phyloP scores from a whole-genome alignment of 1,140 invertebrate species.

The Lepidurus apus region DNA sequence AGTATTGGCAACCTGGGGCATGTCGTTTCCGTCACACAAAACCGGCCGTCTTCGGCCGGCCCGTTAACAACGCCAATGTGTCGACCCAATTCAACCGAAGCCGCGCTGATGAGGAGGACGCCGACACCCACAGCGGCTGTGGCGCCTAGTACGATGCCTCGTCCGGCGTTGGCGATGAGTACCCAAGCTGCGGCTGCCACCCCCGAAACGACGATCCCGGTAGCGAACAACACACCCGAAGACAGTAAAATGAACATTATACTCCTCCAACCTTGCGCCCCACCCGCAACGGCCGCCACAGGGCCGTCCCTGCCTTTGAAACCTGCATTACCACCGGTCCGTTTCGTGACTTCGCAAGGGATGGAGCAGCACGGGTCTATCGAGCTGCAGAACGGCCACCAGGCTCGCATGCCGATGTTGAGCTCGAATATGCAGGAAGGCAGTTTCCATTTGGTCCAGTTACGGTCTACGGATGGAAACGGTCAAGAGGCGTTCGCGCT shows the following conservation, averaged over 20 bases:
- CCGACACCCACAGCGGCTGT: neutral
- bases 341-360: conserved; percentile 25
- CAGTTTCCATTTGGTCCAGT: neutral
- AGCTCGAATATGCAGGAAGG: conserved; percentile 18
- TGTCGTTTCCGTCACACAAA: neutral
- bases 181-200: conserved; percentile 3
- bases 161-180: neutral
- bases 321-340: conserved; percentile 20
- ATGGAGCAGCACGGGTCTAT: conserved; percentile 22
- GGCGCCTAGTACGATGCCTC: neutral
- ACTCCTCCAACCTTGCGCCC: neutral
- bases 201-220: neutral
- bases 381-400: conserved; percentile 23
- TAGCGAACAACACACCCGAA: neutral
- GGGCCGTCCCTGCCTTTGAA: neutral
- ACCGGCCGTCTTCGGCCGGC: neutral
- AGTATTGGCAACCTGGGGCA: neutral
- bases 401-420: conserved; percentile 1
- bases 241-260: conserved; percentile 12
- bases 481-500: neutral
- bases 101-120: neutral
- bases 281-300: conserved; percentile 4
- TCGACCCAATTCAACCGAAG: neutral
- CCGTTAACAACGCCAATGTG: neutral
- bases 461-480: conserved; percentile 1